Evolutionary conservation across 2,113 vertebrate genomes (phyloP).

Genomic region (Sylvilagus bachmani): DNA sequence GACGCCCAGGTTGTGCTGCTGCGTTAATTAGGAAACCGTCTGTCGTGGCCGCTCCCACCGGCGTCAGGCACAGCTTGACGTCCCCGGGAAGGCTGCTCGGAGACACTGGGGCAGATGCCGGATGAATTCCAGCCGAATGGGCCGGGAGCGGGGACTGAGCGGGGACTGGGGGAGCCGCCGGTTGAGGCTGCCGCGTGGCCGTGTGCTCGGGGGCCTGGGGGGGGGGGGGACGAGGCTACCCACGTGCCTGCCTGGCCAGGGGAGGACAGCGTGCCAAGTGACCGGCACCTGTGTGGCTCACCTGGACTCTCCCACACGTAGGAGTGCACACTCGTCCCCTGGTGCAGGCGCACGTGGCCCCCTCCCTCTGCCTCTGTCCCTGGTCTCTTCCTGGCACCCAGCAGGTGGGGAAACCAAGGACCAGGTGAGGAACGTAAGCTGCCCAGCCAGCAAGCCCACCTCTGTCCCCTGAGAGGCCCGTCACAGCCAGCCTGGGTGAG

Average conservation of each 20-base stretch:
- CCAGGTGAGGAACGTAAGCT: background rate
- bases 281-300: too few relatives aligned
- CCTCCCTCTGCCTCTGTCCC: too few relatives aligned
- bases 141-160: conserved; percentile 20
- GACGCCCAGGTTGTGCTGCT: conserved; percentile 83
- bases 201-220: background rate
- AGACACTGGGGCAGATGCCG: conserved; percentile 67
- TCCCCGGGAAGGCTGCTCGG: conserved; percentile 52
- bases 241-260: too few relatives aligned
- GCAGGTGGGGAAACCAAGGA: background rate
- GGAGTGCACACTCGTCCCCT: too few relatives aligned
- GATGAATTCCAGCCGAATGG: conserved; percentile 69
- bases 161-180: conserved; percentile 17
- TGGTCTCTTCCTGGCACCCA: too few relatives aligned
- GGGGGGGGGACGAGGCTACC: background rate
- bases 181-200: too few relatives aligned
- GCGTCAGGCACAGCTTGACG: conserved; percentile 64
- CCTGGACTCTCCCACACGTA: too few relatives aligned
- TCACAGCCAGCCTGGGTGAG: too few relatives aligned
- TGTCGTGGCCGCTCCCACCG: conserved; percentile 77
- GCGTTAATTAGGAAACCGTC: conserved; percentile 84
- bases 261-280: too few relatives aligned
- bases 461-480: background rate
- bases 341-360: background rate
- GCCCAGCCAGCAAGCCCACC: too few relatives aligned